Evolutionary conservation across 2,888 invertebrate genomes (phyloP).

Genomic region (Epicampocera succincta): DNA sequence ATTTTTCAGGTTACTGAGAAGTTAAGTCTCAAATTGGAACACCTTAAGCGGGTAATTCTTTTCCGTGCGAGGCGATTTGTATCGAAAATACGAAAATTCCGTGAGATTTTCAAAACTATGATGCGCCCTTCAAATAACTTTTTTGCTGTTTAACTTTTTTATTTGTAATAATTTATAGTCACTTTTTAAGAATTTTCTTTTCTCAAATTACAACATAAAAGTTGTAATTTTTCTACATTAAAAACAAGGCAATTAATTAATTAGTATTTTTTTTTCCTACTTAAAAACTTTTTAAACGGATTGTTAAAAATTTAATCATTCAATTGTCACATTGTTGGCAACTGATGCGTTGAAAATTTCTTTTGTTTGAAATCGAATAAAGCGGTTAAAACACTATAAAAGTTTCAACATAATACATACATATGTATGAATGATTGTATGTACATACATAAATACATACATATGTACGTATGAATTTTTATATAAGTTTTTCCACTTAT

Average conservation of each 20-base stretch:
- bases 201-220: constrained; percentile 21
- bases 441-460: too few species aligned
- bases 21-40: too few species aligned
- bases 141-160: neutral
- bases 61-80: too few species aligned
- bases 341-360: constrained; percentile 40
- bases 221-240: neutral
- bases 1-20: too few species aligned
- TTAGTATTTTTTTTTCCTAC: neutral
- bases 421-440: too few species aligned
- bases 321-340: constrained; percentile 58
- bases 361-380: constrained; percentile 27
- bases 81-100: too few species aligned
- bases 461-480: neutral
- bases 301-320: constrained; percentile 40
- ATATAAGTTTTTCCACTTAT: neutral
- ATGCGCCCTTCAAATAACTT: too few species aligned
- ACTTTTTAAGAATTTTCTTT: neutral
- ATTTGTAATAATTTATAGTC: neutral
- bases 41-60: too few species aligned
- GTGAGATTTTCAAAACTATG: too few species aligned
- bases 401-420: neutral
- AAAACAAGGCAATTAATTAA: neutral
- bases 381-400: constrained; percentile 8
- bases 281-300: constrained; percentile 5